Conservation (phyloP, 1,140 invertebrate genomes). For the Catajapyx aquilonaris region DNA sequence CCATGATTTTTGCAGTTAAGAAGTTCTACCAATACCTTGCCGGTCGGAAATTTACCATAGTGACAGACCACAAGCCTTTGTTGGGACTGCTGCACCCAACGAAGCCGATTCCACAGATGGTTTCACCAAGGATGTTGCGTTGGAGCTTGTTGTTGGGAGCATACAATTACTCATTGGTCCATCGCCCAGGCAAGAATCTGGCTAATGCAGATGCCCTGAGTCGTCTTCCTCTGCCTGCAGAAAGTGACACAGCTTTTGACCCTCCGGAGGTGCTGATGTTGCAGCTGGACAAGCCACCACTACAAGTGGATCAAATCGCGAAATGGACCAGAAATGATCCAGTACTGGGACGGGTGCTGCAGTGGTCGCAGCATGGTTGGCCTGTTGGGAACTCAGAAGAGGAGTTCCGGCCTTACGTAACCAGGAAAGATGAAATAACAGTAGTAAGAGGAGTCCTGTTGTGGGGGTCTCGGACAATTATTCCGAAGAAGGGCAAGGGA, state of each 20-base stretch:
- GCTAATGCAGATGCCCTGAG: no score
- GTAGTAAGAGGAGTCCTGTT: slow-evolving; percentile 5
- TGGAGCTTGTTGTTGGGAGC: slow-evolving; percentile 15
- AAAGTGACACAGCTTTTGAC: slow-evolving; percentile 5
- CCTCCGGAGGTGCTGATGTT: slow-evolving; percentile 10
- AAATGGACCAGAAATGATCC: slow-evolving; percentile 3
- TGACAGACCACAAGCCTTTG: slow-evolving; percentile 20
- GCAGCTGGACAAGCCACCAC: no score
- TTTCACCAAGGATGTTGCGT: slow-evolving; percentile 15
- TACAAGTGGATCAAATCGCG: no score
- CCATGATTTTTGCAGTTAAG: slow-evolving; percentile 13
- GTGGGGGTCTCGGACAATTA: not conserved
- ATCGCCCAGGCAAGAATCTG: no score
- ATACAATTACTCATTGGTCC: slow-evolving; percentile 17
- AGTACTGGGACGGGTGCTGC: slow-evolving; percentile 5
- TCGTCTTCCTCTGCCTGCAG: no score
- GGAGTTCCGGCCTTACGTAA: slow-evolving; percentile 9
- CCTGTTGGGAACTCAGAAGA: not conserved
- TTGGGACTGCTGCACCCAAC: slow-evolving; percentile 10
- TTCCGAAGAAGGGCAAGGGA: not conserved
- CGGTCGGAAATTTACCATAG: slow-evolving; percentile 13
- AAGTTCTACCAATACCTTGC: slow-evolving; percentile 15
- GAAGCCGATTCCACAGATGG: slow-evolving; percentile 14
- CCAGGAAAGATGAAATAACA: slow-evolving; percentile 10
- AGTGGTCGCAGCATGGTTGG: slow-evolving; percentile 3